A percentile compares a stretch with the other conserved stretches of the same genome.
Conservation (phyloP, 2,797 vertebrate species). For the Enteromius paludinosus region DNA sequence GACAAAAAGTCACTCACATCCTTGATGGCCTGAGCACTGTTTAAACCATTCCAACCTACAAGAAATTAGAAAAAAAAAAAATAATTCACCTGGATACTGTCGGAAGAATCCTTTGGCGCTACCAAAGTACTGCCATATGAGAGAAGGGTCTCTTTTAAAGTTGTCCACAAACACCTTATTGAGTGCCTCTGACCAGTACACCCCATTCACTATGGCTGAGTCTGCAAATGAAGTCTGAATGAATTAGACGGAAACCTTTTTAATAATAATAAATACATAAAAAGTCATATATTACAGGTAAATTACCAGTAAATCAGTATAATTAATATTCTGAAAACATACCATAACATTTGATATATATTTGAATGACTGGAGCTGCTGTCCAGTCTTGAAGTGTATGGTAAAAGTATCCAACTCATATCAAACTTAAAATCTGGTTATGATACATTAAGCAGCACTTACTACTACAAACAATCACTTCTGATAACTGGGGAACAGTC, state of each 20-base stretch:
- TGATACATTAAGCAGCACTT: neutral
- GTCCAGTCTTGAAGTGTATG: neutral
- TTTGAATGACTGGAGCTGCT: neutral
- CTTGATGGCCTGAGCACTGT: neutral
- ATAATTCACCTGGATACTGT: conserved; percentile 90
- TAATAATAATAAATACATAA: neutral
- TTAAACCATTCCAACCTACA: neutral
- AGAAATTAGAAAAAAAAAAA: neutral
- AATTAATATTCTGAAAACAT: neutral
- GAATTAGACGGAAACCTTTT: neutral
- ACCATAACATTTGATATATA: too few relatives aligned
- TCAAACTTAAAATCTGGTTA: neutral
- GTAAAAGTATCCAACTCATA: neutral
- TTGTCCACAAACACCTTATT: conserved; percentile 98
- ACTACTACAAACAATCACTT: neutral
- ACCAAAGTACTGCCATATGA: conserved; percentile 98
- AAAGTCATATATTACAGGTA: neutral
- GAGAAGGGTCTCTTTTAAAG: conserved; percentile 92
- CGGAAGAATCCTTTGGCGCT: conserved; percentile 98
- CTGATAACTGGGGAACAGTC: neutral
- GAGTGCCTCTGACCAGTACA: conserved; percentile 96
- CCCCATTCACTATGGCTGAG: conserved; percentile 94
- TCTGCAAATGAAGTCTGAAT: conserved; percentile 73
- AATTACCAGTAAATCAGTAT: neutral
- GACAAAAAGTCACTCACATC: neutral